These are phyloP conservation scores for Lepidocolaptes lacrymiger DNA, from an alignment of 2,797 vertebrate genomes.

Conservation along the genomic window DNA sequence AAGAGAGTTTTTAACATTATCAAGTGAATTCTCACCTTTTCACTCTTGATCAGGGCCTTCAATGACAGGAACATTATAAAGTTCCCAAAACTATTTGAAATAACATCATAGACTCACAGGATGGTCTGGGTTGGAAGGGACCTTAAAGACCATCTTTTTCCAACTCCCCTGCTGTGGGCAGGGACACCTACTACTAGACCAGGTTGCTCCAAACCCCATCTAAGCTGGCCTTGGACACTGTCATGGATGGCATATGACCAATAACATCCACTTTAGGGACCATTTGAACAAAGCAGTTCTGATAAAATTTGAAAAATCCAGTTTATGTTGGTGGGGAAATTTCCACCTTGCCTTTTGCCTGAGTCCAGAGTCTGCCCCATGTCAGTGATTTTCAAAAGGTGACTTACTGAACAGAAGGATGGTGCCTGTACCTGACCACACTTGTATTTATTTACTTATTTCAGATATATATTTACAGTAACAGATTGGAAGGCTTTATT, in stretches of 20 bases:
- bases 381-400: not conserved
- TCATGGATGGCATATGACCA: not conserved
- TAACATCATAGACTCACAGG: too few species aligned
- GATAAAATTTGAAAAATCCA: not conserved
- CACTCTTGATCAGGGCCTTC: not conserved
- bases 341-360: not conserved
- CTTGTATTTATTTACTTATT: not conserved
- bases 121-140: not conserved
- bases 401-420: not conserved
- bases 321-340: not conserved
- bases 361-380: not conserved
- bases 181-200: not conserved
- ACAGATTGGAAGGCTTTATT: not conserved
- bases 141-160: fast-evolving
- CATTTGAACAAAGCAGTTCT: not conserved
- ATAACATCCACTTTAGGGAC: not conserved
- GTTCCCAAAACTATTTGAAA: not conserved
- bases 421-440: not conserved
- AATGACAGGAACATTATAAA: not conserved
- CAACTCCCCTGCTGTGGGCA: not conserved
- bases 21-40: not conserved
- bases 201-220: not conserved
- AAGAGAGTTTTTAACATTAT: not conserved
- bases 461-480: not conserved
- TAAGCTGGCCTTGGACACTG: not conserved